phyloP scores from a whole-genome alignment of 2,113 vertebrate genomes.

The Lepisosteus osseus region DNA sequence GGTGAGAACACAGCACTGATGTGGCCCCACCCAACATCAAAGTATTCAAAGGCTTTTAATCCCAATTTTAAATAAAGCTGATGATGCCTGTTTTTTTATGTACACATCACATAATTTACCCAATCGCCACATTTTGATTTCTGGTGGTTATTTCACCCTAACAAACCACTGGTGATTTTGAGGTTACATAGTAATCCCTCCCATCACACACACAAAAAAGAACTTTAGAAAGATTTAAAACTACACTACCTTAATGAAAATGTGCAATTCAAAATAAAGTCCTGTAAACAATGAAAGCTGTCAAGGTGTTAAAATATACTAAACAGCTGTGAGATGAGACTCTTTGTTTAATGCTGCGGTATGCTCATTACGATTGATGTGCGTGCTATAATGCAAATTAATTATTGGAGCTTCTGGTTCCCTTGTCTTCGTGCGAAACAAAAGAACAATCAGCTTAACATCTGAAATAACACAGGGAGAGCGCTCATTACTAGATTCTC shows the following conservation, averaged over 20 bases:
- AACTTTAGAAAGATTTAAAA: slow-evolving; percentile 30
- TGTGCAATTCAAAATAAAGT: slow-evolving; percentile 27
- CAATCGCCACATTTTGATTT: slow-evolving; percentile 34
- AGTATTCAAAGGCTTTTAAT: slow-evolving; percentile 44
- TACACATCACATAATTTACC: slow-evolving; percentile 39
- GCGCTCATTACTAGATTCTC: slow-evolving; percentile 31
- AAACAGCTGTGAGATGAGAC: slow-evolving; percentile 69
- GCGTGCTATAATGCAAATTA: slow-evolving; percentile 62
- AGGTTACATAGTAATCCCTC: slow-evolving; percentile 10
- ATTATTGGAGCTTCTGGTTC: slow-evolving; percentile 57
- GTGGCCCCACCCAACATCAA: slow-evolving; percentile 49
- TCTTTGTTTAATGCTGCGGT: slow-evolving; percentile 59
- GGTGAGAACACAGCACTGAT: slow-evolving; percentile 43
- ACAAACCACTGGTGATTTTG: slow-evolving; percentile 10
- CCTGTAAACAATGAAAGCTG: slow-evolving; percentile 61
- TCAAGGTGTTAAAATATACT: slow-evolving; percentile 71
- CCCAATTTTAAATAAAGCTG: slow-evolving; percentile 52
- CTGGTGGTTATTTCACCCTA: slow-evolving; percentile 5
- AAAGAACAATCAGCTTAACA: slow-evolving; percentile 63
- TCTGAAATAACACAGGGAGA: slow-evolving; percentile 50
- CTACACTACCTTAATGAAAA: slow-evolving; percentile 22
- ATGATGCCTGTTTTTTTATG: slow-evolving; percentile 38
- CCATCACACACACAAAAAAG: background rate
- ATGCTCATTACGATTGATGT: slow-evolving; percentile 62
- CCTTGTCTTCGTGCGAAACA: slow-evolving; percentile 65